Base-by-base conservation (phyloP, 2,888 invertebrate genomes). In the Ethmia dodecea region DNA sequence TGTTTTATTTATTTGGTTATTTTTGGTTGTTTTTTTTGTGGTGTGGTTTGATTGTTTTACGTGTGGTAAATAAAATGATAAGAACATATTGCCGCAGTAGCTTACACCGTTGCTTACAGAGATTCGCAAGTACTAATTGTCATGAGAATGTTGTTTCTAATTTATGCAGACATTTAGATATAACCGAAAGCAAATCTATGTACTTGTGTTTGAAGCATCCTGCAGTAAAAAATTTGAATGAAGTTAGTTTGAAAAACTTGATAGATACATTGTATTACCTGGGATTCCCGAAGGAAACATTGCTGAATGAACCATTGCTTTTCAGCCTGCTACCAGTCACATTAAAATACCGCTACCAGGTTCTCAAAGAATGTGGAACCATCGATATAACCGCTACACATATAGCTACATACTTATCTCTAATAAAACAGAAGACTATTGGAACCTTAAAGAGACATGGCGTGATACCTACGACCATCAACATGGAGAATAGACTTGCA, bases 351-450 rank as follows among this genome's bases (percentile, higher is more conserved):
- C 60, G 86, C 24, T 64, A 58, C 37, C 58, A 59, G 55, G 76
- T 84, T n/a, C 55, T 87, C 27, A 35, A 60, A 35, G 86, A 87
- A 67, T 83, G 84, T 64, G 86, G 84, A 3, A 43, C 86, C 22
- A 34, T 46, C 35, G 49, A 65, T 20, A 43, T 86, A 30, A 43
- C 61, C 1, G 47, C 67, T 10, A 33, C 38, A 3, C 42, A 62
- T 42, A 29, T 86, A 37, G 32, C 62, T 26, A 50, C 64, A 35
- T 83, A 79, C 52, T 59, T 86, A 20, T 43, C 56, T 28, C 36
- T 81, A 37, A 40, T 83, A 3, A 80, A 65, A 50, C 60, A 68
- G 40, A 74, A 59, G 45, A 60, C 61, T n/a, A 65, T 86, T 33
- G 57, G 52, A 27, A 60, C 80, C 24, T 52, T 87, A 29, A 86